Evolutionary conservation across 2,797 vertebrate genomes (phyloP).

Genomic region (Microctenopoma steveboyesi): DNA sequence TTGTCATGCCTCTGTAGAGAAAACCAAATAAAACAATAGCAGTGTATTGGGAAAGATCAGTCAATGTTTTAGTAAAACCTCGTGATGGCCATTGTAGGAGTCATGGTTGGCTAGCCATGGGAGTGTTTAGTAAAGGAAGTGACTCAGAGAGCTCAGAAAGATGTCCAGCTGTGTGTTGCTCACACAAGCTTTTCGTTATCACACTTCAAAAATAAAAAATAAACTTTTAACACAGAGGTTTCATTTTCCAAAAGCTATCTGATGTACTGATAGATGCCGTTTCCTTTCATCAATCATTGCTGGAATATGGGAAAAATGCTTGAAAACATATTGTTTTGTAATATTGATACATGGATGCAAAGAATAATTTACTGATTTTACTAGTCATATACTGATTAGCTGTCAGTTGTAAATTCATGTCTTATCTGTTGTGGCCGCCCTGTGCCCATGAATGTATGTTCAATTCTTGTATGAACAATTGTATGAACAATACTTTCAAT

Average conservation of each 20-base stretch:
- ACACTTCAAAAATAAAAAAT: conserved; percentile 28
- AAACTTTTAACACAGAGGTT: conserved; percentile 9
- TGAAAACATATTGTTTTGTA: background rate
- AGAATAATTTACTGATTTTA: background rate
- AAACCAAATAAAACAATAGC: conserved; percentile 84
- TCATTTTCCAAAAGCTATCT: background rate
- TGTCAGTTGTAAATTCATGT: conserved; percentile 4
- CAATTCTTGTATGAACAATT: background rate
- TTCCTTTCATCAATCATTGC: background rate
- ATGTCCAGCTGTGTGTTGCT: conserved; percentile 41
- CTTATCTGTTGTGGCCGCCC: background rate
- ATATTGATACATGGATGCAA: background rate
- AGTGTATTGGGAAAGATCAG: conserved; percentile 74
- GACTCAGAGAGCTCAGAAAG: conserved; percentile 56
- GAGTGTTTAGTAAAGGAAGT: conserved; percentile 77
- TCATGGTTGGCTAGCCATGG: conserved; percentile 73
- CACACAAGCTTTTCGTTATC: conserved; percentile 43
- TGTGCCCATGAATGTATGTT: background rate
- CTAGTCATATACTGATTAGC: background rate
- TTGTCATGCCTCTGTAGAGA: conserved; percentile 75
- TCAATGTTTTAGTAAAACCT: conserved; percentile 74
- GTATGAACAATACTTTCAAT: too few relatives aligned
- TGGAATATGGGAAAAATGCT: background rate
- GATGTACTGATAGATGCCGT: background rate
- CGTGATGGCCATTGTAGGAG: conserved; percentile 76